Conservation (phyloP, 2,113 vertebrate genomes). For the Aphyosemion australe region DNA sequence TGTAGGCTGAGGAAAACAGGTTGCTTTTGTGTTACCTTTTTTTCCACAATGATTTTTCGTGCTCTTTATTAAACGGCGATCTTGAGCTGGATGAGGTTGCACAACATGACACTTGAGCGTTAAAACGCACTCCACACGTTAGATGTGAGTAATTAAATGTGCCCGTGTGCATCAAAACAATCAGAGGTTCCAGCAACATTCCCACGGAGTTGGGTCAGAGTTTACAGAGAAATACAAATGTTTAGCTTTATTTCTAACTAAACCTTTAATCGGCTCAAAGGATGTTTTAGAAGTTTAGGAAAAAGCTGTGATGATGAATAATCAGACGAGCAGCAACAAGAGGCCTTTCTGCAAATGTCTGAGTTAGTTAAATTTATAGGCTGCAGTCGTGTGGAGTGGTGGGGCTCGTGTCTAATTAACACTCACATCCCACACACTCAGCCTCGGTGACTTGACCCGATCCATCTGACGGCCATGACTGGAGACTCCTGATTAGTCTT, state of each 20-base stretch:
- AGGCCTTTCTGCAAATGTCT: slow-evolving; percentile 16
- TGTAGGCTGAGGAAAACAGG: slow-evolving; percentile 64
- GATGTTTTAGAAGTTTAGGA: not conserved
- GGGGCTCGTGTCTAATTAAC: slow-evolving; percentile 43
- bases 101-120: slow-evolving; percentile 7
- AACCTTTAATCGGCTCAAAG: not conserved
- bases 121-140: slow-evolving; percentile 11
- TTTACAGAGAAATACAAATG: slow-evolving; percentile 3
- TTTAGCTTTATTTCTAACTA: not conserved
- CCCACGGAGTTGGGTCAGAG: not conserved
- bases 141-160: slow-evolving; percentile 36
- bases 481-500: not conserved
- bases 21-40: slow-evolving; percentile 61
- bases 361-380: slow-evolving; percentile 27
- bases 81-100: slow-evolving; percentile 13
- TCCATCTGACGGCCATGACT: slow-evolving; percentile 16
- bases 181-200: not conserved
- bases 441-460: slow-evolving; percentile 28
- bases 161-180: not conserved
- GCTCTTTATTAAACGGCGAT: slow-evolving; percentile 27
- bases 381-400: slow-evolving; percentile 2
- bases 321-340: slow-evolving; percentile 1
- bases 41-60: slow-evolving; percentile 31
- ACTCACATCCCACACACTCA: slow-evolving; percentile 28
- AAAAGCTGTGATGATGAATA: not conserved